Evolutionary conservation across 35 echinoderm and acorn worm species (phyloP).

Genomic region (Chiridota heheva): DNA sequence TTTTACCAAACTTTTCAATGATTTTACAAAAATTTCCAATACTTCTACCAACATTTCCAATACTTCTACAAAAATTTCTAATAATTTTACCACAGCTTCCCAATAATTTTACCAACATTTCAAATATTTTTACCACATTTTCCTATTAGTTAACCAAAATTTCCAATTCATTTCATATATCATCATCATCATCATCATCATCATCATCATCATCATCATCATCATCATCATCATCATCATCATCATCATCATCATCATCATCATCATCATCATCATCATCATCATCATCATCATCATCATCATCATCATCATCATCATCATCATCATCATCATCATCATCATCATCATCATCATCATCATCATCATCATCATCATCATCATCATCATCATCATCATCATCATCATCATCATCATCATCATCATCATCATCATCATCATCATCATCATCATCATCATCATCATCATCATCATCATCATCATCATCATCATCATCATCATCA

Average conservation of each 20-base stretch:
- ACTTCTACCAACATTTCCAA: too few relatives aligned
- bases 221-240: background rate
- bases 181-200: conserved; percentile 8
- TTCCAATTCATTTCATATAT: background rate
- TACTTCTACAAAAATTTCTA: too few relatives aligned
- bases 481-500: background rate
- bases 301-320: conserved; percentile 6
- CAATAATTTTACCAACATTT: too few relatives aligned
- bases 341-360: background rate
- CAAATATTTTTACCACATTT: background rate
- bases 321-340: conserved; percentile 2
- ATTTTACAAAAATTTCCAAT: too few relatives aligned
- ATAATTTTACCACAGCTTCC: too few relatives aligned
- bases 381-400: conserved; percentile 7
- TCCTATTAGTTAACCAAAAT: background rate
- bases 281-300: background rate
- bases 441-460: background rate
- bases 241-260: background rate
- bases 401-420: conserved; percentile 8
- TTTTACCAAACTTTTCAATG: too few relatives aligned
- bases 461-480: background rate
- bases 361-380: conserved; percentile 2
- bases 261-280: conserved; percentile 7
- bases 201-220: background rate
- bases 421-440: conserved; percentile 5